Percentiles rank a stretch among this genome's conserved stretches.
Evolutionary conservation across 2,797 vertebrate species (phyloP).

Genomic region (Dallia pectoralis): DNA sequence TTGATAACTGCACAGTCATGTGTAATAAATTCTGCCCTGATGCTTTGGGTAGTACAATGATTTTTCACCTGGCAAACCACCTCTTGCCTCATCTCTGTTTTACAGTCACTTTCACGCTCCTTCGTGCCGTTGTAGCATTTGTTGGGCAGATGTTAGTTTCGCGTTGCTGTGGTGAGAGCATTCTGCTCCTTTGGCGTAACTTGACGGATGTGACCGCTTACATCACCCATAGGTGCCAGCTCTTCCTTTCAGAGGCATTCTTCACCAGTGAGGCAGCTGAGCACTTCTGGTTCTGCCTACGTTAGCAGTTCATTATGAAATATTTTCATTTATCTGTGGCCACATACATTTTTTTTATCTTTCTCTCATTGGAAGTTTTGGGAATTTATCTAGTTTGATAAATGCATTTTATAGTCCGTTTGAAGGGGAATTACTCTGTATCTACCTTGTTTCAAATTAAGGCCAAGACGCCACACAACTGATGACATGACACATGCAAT

Average conservation of each 20-base stretch:
- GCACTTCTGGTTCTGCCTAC: neutral
- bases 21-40: neutral
- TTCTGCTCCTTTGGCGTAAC: slow-evolving; percentile 4
- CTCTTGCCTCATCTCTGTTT: neutral
- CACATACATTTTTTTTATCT: neutral
- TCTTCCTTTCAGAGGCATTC: neutral
- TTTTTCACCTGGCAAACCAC: neutral
- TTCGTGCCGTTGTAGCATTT: slow-evolving; percentile 9
- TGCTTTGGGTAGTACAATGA: neutral
- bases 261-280: neutral
- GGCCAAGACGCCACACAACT: too few species aligned
- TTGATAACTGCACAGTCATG: neutral
- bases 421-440: neutral
- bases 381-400: neutral
- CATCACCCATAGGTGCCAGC: slow-evolving; percentile 9
- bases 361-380: too few species aligned
- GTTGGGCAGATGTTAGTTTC: slow-evolving; percentile 29
- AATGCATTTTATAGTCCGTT: neutral
- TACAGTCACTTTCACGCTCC: neutral
- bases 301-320: neutral
- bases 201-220: neutral
- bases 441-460: too few species aligned
- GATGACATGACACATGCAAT: too few species aligned
- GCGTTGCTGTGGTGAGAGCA: slow-evolving; percentile 11
- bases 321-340: neutral